These are phyloP conservation scores for Homalodisca vitripennis DNA, from an alignment of 1,140 invertebrate genomes.

Conservation along the genomic window DNA sequence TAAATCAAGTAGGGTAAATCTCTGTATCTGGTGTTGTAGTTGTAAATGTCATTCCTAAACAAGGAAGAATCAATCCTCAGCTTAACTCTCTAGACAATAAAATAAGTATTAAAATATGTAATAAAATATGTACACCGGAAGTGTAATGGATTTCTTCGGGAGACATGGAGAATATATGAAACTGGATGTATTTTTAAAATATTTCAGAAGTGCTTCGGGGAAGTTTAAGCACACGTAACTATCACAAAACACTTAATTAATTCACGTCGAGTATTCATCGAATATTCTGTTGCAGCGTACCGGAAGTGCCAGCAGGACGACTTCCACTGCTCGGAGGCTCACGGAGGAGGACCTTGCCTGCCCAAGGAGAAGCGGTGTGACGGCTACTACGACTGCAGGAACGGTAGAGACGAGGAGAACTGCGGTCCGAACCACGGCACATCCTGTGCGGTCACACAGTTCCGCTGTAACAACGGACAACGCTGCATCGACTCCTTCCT, in stretches of 20 bases:
- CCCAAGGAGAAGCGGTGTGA: slow-evolving; percentile 85
- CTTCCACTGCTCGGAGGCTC: slow-evolving; percentile 58
- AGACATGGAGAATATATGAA: too few species aligned
- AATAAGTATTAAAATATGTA: too few species aligned
- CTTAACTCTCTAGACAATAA: too few species aligned
- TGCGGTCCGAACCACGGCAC: slow-evolving; percentile 60
- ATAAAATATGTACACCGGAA: too few species aligned
- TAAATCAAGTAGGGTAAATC: too few species aligned
- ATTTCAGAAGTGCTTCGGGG: too few species aligned
- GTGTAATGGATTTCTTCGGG: too few species aligned
- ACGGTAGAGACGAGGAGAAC: slow-evolving; percentile 79
- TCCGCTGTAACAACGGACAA: slow-evolving; percentile 78
- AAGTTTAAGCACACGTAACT: too few species aligned
- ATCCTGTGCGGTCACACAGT: slow-evolving; percentile 82
- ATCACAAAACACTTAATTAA: background rate
- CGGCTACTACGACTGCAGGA: slow-evolving; percentile 85
- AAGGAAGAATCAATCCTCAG: too few species aligned
- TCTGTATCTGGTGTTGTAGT: too few species aligned
- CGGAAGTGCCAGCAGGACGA: slow-evolving; percentile 81
- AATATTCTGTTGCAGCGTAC: slow-evolving; percentile 62
- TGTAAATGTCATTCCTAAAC: too few species aligned
- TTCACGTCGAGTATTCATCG: background rate
- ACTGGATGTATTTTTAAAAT: too few species aligned
- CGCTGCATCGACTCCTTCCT: slow-evolving; percentile 77
- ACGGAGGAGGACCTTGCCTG: slow-evolving; percentile 62